A percentile compares a stretch with the other conserved stretches of the same genome.
Conservation (phyloP, 2,113 vertebrate genomes). For the Ramphastos sulfuratus region DNA sequence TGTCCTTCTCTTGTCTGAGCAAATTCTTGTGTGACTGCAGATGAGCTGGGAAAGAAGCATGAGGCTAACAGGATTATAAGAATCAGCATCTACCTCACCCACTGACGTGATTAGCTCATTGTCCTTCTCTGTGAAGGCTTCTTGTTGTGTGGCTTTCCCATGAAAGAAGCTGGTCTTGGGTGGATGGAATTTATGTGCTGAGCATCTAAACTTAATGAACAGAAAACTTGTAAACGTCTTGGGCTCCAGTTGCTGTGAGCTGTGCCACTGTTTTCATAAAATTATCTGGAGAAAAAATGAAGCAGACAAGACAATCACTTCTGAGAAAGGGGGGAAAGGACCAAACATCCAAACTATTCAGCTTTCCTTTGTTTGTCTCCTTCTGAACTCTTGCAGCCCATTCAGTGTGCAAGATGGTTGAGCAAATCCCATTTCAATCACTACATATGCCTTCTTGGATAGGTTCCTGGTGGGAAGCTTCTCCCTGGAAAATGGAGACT, state of each 20-base stretch:
- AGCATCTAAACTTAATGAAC: background rate
- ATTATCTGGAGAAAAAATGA: background rate
- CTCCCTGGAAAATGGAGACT: constrained; percentile 24
- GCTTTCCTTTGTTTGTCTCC: background rate
- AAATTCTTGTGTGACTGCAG: background rate
- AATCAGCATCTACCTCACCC: background rate
- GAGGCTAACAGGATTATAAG: background rate
- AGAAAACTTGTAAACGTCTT: background rate
- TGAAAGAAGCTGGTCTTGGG: background rate
- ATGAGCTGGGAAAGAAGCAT: background rate
- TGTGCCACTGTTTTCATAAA: background rate
- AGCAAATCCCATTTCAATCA: constrained; percentile 23
- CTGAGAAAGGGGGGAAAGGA: background rate
- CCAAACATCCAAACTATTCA: background rate
- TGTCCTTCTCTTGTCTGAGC: background rate
- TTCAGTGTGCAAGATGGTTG: background rate
- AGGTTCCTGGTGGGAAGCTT: background rate
- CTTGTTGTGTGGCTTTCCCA: background rate
- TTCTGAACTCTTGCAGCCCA: constrained; percentile 24
- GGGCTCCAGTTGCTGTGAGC: background rate
- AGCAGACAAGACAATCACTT: background rate
- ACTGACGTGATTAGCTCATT: background rate
- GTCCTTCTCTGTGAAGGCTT: background rate
- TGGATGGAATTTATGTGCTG: background rate
- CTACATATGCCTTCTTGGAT: background rate